Percentiles rank a stretch among this genome's conserved stretches.
phyloP scores from a whole-genome alignment of 2,888 invertebrate species.

The Eupithecia vulgata region DNA sequence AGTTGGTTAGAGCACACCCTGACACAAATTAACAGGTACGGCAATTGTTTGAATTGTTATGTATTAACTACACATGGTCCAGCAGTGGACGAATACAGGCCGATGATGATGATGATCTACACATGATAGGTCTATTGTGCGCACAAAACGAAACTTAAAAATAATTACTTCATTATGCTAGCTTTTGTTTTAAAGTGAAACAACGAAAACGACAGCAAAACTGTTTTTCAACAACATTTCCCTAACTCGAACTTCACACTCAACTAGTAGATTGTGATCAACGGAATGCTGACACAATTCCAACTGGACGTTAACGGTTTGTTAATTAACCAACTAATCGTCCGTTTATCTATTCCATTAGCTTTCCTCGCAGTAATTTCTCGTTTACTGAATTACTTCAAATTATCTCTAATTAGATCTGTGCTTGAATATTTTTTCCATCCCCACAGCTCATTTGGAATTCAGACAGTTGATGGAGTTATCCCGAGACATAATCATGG shows the following conservation, averaged over 20 bases:
- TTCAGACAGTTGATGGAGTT: constrained; percentile 16
- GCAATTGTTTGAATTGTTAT: constrained; percentile 21
- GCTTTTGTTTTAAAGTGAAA: neutral
- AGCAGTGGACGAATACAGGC: too few relatives aligned
- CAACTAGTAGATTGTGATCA: constrained; percentile 20
- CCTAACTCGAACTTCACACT: neutral
- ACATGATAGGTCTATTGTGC: constrained; percentile 22
- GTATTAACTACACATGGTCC: constrained; percentile 21
- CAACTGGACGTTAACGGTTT: constrained; percentile 26
- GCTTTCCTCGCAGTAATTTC: constrained; percentile 48
- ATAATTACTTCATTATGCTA: neutral
- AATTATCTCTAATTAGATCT: constrained; percentile 52
- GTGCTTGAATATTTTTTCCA: constrained; percentile 28
- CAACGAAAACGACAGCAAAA: neutral
- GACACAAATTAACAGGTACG: constrained; percentile 20
- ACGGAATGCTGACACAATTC: constrained; percentile 20
- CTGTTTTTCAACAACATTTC: neutral
- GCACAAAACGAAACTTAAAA: constrained; percentile 18
- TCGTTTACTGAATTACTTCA: constrained; percentile 32
- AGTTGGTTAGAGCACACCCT: too few relatives aligned
- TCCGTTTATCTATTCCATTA: constrained; percentile 58
- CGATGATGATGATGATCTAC: too few relatives aligned
- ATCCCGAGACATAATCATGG: neutral
- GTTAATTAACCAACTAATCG: constrained; percentile 60
- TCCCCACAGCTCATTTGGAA: constrained; percentile 14